Percentiles rank a stretch among this genome's conserved stretches.
Conservation (phyloP, 2,113 vertebrate genomes). For the Scartelaos histophorus region DNA sequence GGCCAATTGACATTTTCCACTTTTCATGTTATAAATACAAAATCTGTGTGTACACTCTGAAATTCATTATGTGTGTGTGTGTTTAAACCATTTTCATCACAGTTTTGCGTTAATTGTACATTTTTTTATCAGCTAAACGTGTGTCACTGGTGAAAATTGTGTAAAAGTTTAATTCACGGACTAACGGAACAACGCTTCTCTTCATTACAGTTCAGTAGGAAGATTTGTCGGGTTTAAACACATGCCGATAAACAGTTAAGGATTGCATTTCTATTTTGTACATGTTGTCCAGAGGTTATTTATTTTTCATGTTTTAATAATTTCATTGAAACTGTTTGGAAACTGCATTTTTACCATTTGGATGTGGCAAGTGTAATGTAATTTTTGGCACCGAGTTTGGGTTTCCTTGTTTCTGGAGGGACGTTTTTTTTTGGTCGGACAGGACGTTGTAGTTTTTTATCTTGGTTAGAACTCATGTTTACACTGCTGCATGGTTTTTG, state of each 20-base stretch:
- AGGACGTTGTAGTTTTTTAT: conserved; percentile 53
- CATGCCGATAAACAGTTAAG: neutral
- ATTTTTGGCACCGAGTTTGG: conserved; percentile 20
- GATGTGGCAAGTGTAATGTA: neutral
- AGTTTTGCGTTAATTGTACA: neutral
- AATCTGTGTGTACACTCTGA: conserved; percentile 14
- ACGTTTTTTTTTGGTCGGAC: conserved; percentile 21
- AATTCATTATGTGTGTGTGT: neutral
- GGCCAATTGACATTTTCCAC: conserved; percentile 2
- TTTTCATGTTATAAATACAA: neutral
- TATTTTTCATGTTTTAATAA: conserved; percentile 46
- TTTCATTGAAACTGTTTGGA: conserved; percentile 26
- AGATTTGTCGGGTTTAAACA: neutral
- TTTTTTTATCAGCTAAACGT: neutral
- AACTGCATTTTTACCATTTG: conserved; percentile 15
- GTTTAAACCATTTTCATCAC: conserved; percentile 21
- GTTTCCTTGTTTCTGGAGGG: conserved; percentile 26
- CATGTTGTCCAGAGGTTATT: conserved; percentile 58
- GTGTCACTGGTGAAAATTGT: neutral
- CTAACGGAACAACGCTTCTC: neutral
- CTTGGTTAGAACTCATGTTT: conserved; percentile 56
- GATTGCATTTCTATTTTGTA: conserved; percentile 48
- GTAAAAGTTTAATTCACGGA: conserved; percentile 8
- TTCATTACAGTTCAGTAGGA: neutral
- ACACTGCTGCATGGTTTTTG: conserved; percentile 70